Percentiles rank a stretch among this genome's conserved stretches.
Evolutionary conservation across 2,113 vertebrate genomes (phyloP).

Genomic region (Trematomus loennbergii): DNA sequence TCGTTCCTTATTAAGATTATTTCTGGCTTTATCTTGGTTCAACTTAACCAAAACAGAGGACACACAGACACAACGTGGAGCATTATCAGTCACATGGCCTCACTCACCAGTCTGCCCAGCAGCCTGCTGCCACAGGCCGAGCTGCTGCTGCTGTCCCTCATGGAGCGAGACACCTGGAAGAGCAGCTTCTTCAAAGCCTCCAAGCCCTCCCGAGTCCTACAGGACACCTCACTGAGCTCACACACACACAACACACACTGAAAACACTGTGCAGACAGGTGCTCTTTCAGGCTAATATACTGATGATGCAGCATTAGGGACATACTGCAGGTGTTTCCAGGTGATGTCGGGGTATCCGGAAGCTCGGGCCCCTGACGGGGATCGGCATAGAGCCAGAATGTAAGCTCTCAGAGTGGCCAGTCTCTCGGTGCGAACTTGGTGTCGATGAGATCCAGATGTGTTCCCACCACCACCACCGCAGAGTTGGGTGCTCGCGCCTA

Average conservation of each 20-base stretch:
- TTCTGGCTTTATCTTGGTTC: too few species aligned
- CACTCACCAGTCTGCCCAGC: constrained; percentile 92
- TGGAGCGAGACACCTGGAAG: constrained; percentile 89
- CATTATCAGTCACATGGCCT: not conserved
- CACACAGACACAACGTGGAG: not conserved
- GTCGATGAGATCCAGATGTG: constrained; percentile 96
- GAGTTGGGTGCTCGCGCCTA: constrained; percentile 96
- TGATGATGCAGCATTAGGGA: too few species aligned
- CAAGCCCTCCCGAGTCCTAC: constrained; percentile 92
- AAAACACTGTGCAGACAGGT: not conserved
- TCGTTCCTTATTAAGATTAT: too few species aligned
- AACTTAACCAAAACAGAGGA: too few species aligned
- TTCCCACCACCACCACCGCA: constrained; percentile 93
- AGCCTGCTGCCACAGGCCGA: constrained; percentile 88
- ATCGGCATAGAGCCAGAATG: constrained; percentile 93
- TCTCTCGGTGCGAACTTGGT: constrained; percentile 92
- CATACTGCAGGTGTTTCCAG: constrained; percentile 94
- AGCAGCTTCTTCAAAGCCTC: constrained; percentile 91
- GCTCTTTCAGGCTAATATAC: not conserved
- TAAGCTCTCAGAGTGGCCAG: constrained; percentile 94
- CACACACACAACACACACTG: constrained; percentile 25
- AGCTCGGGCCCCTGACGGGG: constrained; percentile 92
- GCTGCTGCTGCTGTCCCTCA: constrained; percentile 90
- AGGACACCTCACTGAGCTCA: constrained; percentile 92
- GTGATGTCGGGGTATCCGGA: constrained; percentile 95